Base-by-base conservation (phyloP, 2,797 vertebrate genomes). In the Aldrovandia affinis region DNA sequence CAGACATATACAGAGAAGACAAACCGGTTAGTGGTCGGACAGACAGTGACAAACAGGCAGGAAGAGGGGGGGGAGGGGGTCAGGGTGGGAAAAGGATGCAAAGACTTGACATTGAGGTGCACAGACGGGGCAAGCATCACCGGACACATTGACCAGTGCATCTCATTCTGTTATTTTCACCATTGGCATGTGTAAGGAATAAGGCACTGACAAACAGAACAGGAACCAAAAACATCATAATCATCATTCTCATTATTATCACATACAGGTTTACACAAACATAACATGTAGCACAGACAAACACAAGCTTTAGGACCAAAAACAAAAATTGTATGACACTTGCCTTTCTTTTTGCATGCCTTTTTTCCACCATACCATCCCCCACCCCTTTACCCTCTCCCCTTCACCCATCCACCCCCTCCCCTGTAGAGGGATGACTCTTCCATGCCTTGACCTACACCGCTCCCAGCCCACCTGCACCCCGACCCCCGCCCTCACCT, bases 401-500 rank as follows among this genome's bases (percentile, higher is more conserved):
- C 68, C 33, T 25, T 10, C 39, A 44, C 44, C 10, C 57, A 33
- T 18, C 65, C 28, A n/a, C 18, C 42, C 52, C 20, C 33, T 0
- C 44, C 18, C 36, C 73, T n/a, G 0, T 15, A 1, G 3, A 9
- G 28, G 36, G 5, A 63, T 3, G 59, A 20, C 59, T 22, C 18
- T 39, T 14, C 8, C 3, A 73, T 0, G 50, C 2, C 57, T 9
- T n/a, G 14, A 33, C 0, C 57, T 28, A 10, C n/a, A 42, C 3
- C 0, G 0, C 12, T 20, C 57, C 20, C n/a, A 42, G 25, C 9
- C 25, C 12, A 30, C 79, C 50, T 20, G 10, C 18, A 7, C 80
- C 20, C n/a, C 8, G 63, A 0, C 7, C 15, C 42, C 1, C 22
- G 81, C 0, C 89, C 73, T 93, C 92, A 99, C 98, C 98, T 99